phyloP scores from a whole-genome alignment of 2,888 invertebrate genomes.

The Ophion ellenae region DNA sequence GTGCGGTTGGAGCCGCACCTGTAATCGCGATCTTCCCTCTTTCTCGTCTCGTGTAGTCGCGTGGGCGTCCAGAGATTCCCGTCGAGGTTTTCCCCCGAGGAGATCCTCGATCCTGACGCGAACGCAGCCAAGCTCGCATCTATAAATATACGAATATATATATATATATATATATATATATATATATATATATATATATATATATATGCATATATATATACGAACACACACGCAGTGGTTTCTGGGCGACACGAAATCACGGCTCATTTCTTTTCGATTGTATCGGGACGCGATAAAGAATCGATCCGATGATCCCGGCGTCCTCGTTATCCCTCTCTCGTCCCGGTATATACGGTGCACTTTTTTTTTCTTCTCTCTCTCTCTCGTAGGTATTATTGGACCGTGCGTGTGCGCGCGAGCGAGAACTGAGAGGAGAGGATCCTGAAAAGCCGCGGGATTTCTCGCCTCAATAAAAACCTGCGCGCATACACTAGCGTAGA shows the following conservation, averaged over 20 bases:
- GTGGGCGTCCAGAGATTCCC: conserved; percentile 76
- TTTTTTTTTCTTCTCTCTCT: conserved; percentile 24
- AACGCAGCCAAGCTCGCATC: conserved; percentile 39
- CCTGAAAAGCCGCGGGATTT: conserved; percentile 53
- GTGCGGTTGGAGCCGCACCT: conserved; percentile 78
- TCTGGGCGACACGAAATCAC: conserved; percentile 67
- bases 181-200: no score
- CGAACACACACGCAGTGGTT: conserved; percentile 36
- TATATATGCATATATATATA: no score
- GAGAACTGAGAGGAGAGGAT: conserved; percentile 46
- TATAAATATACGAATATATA: conserved; percentile 35
- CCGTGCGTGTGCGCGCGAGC: conserved; percentile 1
- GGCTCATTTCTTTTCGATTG: conserved; percentile 66
- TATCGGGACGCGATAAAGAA: conserved; percentile 66
- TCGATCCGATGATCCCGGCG: conserved; percentile 66
- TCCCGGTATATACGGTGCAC: conserved; percentile 24
- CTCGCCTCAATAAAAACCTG: conserved; percentile 19
- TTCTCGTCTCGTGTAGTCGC: conserved; percentile 67
- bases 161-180: conserved; percentile 11
- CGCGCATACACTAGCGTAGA: conserved; percentile 13
- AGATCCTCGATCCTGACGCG: conserved; percentile 52
- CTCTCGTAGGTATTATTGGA: conserved; percentile 47
- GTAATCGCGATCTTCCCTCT: conserved; percentile 73
- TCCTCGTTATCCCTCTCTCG: conserved; percentile 64
- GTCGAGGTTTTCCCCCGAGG: conserved; percentile 52